Conservation (phyloP, 2,113 vertebrate genomes). For the Lynx canadensis region DNA sequence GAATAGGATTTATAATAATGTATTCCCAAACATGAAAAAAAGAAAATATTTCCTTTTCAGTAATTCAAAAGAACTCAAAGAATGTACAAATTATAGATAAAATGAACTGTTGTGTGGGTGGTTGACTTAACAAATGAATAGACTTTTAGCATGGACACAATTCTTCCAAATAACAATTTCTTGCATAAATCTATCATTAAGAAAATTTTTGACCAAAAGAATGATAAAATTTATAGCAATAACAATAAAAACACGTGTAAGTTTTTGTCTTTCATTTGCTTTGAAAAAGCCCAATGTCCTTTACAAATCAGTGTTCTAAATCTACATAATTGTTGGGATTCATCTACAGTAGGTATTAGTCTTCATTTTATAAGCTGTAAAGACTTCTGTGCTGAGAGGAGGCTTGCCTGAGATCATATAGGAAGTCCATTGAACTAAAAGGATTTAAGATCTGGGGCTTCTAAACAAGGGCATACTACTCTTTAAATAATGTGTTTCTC, state of each 20-base stretch:
- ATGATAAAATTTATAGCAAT: background rate
- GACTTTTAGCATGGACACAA: background rate
- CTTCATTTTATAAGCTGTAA: slow-evolving; percentile 50
- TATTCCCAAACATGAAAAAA: background rate
- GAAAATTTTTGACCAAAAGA: background rate
- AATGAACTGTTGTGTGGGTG: background rate
- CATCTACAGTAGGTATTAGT: slow-evolving; percentile 12
- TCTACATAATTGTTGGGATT: background rate
- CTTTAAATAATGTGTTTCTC: slow-evolving; percentile 30
- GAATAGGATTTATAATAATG: background rate
- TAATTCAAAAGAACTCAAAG: background rate
- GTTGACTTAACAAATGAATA: slow-evolving; percentile 20
- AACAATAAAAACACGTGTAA: slow-evolving; percentile 24
- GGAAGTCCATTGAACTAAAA: slow-evolving; percentile 5
- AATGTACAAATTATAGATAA: slow-evolving; percentile 28
- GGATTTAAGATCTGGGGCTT: background rate
- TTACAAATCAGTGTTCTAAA: slow-evolving; percentile 46
- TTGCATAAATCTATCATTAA: slow-evolving; percentile 30
- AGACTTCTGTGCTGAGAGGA: background rate
- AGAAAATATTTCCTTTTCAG: background rate
- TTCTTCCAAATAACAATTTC: slow-evolving; percentile 24
- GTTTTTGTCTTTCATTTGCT: slow-evolving; percentile 52
- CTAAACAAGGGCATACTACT: background rate
- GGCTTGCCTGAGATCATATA: background rate
- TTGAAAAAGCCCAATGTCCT: background rate